Evolutionary conservation across 2,113 vertebrate species (phyloP).

Genomic region (Neolamprologus hecqui): DNA sequence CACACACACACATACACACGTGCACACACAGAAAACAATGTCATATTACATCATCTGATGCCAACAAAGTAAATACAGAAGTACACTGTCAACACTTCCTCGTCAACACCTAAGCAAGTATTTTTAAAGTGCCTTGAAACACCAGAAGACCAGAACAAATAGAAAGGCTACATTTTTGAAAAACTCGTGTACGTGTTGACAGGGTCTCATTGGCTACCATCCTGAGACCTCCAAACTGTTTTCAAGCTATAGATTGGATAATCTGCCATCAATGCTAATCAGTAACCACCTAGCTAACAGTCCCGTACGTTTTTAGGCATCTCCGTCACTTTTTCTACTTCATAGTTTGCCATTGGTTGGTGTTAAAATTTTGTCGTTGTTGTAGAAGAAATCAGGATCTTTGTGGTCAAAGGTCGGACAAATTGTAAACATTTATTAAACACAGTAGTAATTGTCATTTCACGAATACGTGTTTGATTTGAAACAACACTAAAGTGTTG

Average conservation of each 20-base stretch:
- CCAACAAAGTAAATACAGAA: background rate
- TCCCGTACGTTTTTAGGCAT: background rate
- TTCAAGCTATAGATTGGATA: background rate
- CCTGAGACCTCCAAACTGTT: background rate
- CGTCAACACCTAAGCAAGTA: background rate
- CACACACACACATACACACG: background rate
- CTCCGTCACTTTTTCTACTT: background rate
- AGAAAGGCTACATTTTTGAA: background rate
- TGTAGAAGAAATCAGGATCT: background rate
- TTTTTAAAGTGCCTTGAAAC: background rate
- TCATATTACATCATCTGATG: background rate
- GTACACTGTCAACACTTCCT: background rate
- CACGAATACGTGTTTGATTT: background rate
- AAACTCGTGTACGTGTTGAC: rapidly evolving
- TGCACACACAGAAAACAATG: background rate
- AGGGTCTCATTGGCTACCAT: background rate
- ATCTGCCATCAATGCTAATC: background rate
- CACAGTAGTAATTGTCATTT: background rate
- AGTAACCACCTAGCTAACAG: background rate
- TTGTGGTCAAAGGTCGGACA: background rate
- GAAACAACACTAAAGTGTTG: background rate
- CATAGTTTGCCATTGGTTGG: background rate
- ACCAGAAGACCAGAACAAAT: background rate
- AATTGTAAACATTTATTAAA: background rate
- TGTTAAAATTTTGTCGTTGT: background rate